Evolutionary conservation across 2,113 vertebrate species (phyloP).

Genomic region (Engystomops pustulosus): DNA sequence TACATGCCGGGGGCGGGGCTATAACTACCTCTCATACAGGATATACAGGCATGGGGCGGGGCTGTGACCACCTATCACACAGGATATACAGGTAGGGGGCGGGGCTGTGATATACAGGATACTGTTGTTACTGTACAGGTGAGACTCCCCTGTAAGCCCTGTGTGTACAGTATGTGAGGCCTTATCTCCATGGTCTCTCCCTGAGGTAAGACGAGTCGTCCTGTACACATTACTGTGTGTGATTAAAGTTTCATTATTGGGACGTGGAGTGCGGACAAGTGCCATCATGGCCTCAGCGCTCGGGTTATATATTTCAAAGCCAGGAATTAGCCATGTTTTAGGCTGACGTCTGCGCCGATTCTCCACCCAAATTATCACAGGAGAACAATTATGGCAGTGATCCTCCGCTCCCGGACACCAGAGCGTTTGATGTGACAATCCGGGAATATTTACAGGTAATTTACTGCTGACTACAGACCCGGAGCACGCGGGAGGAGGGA

Average conservation of each 20-base stretch:
- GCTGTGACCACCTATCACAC: too few relatives aligned
- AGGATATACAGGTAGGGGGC: too few relatives aligned
- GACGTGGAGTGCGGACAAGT: not conserved
- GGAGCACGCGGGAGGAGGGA: not conserved
- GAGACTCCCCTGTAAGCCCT: not conserved
- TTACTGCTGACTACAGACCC: not conserved
- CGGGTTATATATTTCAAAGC: not conserved
- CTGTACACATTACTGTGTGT: not conserved
- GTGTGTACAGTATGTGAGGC: not conserved
- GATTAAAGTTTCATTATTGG: conserved; percentile 17
- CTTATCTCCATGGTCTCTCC: too few relatives aligned
- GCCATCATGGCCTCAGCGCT: not conserved
- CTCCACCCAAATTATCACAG: conserved; percentile 4
- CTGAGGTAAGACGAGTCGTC: not conserved
- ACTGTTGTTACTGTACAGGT: too few relatives aligned
- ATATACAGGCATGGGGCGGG: too few relatives aligned
- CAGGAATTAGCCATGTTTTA: not conserved
- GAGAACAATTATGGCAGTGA: not conserved
- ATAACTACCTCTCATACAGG: too few relatives aligned
- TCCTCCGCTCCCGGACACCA: not conserved
- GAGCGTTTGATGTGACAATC: conserved; percentile 28
- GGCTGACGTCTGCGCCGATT: not conserved
- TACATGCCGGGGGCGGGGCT: too few relatives aligned
- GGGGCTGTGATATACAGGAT: too few relatives aligned
- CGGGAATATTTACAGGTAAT: not conserved